These are phyloP conservation scores for Athrips mouffetella DNA, from an alignment of 2,888 invertebrate genomes.

Conservation along the genomic window DNA sequence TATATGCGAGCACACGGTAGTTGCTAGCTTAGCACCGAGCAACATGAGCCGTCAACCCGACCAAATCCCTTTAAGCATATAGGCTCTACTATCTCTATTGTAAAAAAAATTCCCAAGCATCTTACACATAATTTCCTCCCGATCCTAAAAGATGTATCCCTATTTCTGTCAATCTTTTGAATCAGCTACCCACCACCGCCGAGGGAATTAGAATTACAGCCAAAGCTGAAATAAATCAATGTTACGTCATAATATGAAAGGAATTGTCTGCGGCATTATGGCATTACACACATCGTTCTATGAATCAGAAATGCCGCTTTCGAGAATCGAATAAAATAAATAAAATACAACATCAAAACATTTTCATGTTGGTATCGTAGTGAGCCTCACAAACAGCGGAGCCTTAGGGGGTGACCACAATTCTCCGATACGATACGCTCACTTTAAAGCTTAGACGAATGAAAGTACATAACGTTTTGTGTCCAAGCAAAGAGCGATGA, in stretches of 20 bases:
- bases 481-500: background rate
- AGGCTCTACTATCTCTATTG: no score
- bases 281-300: slow-evolving; percentile 2
- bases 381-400: background rate
- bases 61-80: background rate
- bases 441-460: slow-evolving; percentile 2
- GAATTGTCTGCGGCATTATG: slow-evolving; percentile 6
- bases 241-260: slow-evolving; percentile 3
- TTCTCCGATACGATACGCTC: background rate
- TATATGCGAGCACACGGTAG: slow-evolving; percentile 28
- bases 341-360: slow-evolving; percentile 13
- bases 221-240: slow-evolving; percentile 7
- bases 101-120: no score
- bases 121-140: background rate
- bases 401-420: background rate
- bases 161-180: background rate
- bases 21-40: slow-evolving; percentile 10
- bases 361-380: slow-evolving; percentile 2
- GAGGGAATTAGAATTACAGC: slow-evolving; percentile 5
- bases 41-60: background rate
- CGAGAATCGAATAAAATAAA: no score
- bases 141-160: slow-evolving; percentile 3
- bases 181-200: background rate
- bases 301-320: background rate
- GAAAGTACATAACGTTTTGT: slow-evolving; percentile 3